Conservation (phyloP, 1,140 invertebrate species). For the Orchestia grillus region DNA sequence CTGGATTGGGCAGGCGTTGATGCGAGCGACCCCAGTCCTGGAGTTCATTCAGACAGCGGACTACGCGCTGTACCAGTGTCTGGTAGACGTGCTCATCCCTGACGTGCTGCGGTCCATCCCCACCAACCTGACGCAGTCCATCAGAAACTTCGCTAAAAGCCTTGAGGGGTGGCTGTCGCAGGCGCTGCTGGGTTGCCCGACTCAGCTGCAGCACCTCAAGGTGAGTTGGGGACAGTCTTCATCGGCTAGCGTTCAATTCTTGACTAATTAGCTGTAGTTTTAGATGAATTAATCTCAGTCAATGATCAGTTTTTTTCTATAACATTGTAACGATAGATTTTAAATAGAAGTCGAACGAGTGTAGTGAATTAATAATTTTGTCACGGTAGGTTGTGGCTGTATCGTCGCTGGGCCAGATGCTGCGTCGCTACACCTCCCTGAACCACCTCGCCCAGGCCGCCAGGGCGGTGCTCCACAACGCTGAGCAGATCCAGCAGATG, state of each 20-base stretch:
- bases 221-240: slow-evolving; percentile 70
- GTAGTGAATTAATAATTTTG: not conserved
- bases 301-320: no score
- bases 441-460: slow-evolving; percentile 98
- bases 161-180: slow-evolving; percentile 89
- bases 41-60: slow-evolving; percentile 86
- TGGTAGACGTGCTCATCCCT: slow-evolving; percentile 95
- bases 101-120: slow-evolving; percentile 96
- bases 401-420: slow-evolving; percentile 92
- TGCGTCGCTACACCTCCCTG: slow-evolving; percentile 96
- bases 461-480: slow-evolving; percentile 94
- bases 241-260: not conserved
- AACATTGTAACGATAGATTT: no score
- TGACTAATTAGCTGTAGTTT: not conserved
- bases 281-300: not conserved
- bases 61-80: slow-evolving; percentile 94
- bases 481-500: slow-evolving; percentile 97
- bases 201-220: slow-evolving; percentile 87
- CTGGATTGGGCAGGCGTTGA: slow-evolving; percentile 60
- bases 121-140: slow-evolving; percentile 91
- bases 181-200: slow-evolving; percentile 88
- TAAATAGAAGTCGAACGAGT: no score
- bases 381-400: slow-evolving; percentile 79
- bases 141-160: slow-evolving; percentile 93
- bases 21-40: slow-evolving; percentile 74